Evolutionary conservation across 1,140 invertebrate genomes (phyloP), one percentile per base, ranked within the genome.

Genomic region (Drosophila lowei): DNA sequence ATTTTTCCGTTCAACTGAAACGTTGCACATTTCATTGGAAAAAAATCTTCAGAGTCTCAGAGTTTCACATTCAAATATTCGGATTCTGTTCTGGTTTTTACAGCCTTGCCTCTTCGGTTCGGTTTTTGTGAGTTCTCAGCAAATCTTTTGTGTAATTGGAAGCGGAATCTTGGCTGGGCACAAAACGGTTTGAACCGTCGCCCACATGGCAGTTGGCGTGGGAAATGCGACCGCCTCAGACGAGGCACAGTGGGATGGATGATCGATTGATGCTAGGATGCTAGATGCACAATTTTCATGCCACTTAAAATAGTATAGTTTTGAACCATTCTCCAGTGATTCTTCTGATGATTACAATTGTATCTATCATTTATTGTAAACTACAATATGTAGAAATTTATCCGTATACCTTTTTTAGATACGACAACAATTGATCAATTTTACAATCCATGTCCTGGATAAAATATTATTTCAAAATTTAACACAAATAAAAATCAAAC

Each of bases 111-210:
- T 34, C 30, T 11, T 11, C 2, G 8, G 11, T 54, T 43, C 25
- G 18, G 8, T 43, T 43, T 54, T 72, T 58, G 52, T 73, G 59
- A 74, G 73, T 86, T 85, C 81, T 85, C 81, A 85, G 81, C 81
- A 74, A 74, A 78, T 85, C 77, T 77, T 77, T 86, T 79, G 73
- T 86, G 81, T 85, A 85, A 85, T 85, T 80, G 63, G 80, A 85
- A 85, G 77, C 80, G 65, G 73, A 64, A 63, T 77, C 77, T 84
- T 74, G 68, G 72, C 80, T 18, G 54, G 59, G 54, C 61, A 74
- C 80, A 85, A 85, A 86, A 81, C 81, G 81, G 72, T 85, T 80
- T 85, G 81, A 85, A 86, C 81, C 79, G 70, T 63, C 42, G 57
- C 23, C 77, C 72, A 50, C 59, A 73, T 78, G 72, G 68, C 79